These are phyloP conservation scores for Aphidius colemani DNA, from an alignment of 2,888 invertebrate genomes.

Conservation along the genomic window DNA sequence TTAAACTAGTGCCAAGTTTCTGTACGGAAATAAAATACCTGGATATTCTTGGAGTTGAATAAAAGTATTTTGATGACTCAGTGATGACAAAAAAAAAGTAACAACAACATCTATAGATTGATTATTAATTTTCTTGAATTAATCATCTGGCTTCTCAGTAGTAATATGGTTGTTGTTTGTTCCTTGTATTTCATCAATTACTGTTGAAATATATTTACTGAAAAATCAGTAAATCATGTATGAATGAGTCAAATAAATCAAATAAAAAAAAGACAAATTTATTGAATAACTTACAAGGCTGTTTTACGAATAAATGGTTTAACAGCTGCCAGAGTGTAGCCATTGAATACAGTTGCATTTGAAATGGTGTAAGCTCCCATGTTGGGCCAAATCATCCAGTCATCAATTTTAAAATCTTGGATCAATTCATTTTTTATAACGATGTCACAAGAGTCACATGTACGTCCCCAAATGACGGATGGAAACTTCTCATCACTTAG, in stretches of 20 bases:
- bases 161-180: too few relatives aligned
- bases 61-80: too few relatives aligned
- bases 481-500: slow-evolving; percentile 38
- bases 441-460: slow-evolving; percentile 68
- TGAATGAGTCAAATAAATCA: too few relatives aligned
- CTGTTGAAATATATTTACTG: too few relatives aligned
- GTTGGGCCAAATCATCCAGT: slow-evolving; percentile 68
- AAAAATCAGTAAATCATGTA: too few relatives aligned
- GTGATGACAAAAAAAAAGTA: too few relatives aligned
- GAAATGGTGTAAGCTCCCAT: slow-evolving; percentile 69
- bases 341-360: slow-evolving; percentile 66
- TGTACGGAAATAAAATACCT: slow-evolving; percentile 25
- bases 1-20: slow-evolving; percentile 31
- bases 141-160: too few relatives aligned
- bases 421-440: slow-evolving; percentile 60
- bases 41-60: not conserved
- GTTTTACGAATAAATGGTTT: slow-evolving; percentile 54
- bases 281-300: slow-evolving; percentile 49
- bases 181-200: too few relatives aligned
- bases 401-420: slow-evolving; percentile 65
- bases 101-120: too few relatives aligned
- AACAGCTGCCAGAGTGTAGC: slow-evolving; percentile 61
- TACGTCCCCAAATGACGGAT: slow-evolving; percentile 67
- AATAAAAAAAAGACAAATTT: slow-evolving; percentile 4
- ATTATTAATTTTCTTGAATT: too few relatives aligned